phyloP scores from a whole-genome alignment of 2,888 invertebrate genomes.

The Agriotes lineatus region DNA sequence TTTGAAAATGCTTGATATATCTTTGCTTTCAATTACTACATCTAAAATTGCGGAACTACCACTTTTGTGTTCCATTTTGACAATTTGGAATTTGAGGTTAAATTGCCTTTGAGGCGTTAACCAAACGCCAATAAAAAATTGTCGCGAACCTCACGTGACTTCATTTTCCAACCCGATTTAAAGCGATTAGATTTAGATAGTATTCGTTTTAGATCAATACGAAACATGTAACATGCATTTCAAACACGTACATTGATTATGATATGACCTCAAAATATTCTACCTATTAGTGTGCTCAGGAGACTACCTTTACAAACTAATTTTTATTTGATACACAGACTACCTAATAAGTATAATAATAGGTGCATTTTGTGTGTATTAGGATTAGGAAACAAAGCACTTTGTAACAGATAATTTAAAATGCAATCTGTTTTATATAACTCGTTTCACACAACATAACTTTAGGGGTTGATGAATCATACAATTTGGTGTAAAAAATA shows the following conservation, averaged over 20 bases:
- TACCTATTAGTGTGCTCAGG: no score
- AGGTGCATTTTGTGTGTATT: no score
- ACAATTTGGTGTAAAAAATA: no score
- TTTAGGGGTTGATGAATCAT: no score
- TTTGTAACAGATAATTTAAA: no score
- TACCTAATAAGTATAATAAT: no score
- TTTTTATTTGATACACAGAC: no score
- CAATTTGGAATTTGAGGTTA: slow-evolving; percentile 23
- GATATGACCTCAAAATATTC: no score
- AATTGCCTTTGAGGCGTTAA: slow-evolving; percentile 13
- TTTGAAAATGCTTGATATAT: slow-evolving; percentile 60
- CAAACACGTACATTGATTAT: neutral
- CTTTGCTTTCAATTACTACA: slow-evolving; percentile 65
- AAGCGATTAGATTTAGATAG: neutral
- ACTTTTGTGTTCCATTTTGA: slow-evolving; percentile 43
- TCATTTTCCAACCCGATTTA: neutral
- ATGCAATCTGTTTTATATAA: no score
- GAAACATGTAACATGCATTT: neutral
- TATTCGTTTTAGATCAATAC: slow-evolving; percentile 12
- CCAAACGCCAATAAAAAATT: slow-evolving; percentile 16
- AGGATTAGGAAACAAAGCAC: no score
- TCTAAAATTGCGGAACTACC: slow-evolving; percentile 65
- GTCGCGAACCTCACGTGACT: neutral
- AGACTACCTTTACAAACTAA: no score
- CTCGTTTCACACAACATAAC: no score